A percentile compares a stretch with the other conserved stretches of the same genome.
Evolutionary conservation across 2,888 invertebrate genomes (phyloP).

Genomic region (Eueremaeus valkanovi): DNA sequence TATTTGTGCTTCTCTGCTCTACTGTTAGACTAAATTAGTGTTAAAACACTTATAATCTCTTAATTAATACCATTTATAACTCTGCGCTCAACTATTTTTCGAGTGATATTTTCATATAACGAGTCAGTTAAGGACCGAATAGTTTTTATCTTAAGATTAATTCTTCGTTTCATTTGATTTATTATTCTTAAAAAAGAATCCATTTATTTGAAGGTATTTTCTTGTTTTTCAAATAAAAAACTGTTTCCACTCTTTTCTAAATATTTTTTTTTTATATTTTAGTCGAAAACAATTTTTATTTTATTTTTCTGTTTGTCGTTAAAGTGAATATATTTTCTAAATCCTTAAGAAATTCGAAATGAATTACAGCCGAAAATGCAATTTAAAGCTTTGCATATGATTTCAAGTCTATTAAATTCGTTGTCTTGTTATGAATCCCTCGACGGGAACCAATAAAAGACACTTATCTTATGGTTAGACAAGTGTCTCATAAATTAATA

Average conservation of each 20-base stretch:
- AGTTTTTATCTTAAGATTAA: not conserved
- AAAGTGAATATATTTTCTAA: not conserved
- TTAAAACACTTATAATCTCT: not conserved
- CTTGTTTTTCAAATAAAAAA: not conserved
- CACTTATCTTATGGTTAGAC: not conserved
- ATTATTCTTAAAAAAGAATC: not conserved
- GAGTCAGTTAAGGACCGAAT: not conserved
- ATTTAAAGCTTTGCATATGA: constrained; percentile 25
- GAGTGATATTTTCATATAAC: constrained; percentile 6
- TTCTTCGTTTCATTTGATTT: constrained; percentile 15
- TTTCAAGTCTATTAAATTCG: constrained; percentile 9
- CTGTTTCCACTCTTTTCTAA: not conserved
- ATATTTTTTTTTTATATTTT: not conserved
- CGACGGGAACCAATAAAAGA: not conserved
- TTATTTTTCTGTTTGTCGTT: not conserved
- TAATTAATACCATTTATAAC: not conserved
- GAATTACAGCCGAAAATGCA: constrained; percentile 19
- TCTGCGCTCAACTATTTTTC: not conserved
- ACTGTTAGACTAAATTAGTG: not conserved
- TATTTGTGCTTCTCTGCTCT: not conserved
- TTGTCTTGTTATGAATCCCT: constrained; percentile 19
- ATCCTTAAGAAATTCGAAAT: not conserved
- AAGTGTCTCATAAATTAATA: constrained; percentile 21
- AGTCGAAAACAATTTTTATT: not conserved
- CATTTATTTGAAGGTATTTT: not conserved